Base-by-base conservation (phyloP, 53 echinoderm and acorn worm genomes). In the Astropecten irregularis region DNA sequence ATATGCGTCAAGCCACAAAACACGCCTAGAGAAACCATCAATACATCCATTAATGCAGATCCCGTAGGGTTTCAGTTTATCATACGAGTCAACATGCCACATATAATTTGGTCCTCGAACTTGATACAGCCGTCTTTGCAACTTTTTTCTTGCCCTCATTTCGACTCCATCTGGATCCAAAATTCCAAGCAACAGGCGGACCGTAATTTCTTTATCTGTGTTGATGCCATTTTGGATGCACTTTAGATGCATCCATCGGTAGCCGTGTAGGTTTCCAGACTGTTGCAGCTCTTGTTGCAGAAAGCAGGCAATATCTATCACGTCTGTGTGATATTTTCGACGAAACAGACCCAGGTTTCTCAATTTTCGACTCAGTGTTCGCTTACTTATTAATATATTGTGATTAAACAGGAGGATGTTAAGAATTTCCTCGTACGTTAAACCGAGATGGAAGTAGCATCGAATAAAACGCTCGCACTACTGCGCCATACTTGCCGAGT, bases 161-260 rank as follows among this genome's bases (percentile, higher is more conserved):
- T 82, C 34, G 20, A 88, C 71, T 44, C 83, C 83, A 23, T 67
- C 89, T 6, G 84, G 89, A 44, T 89, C 93, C 23, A 93, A 22
- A 9, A 71, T 71, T 23, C 51, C 14, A 15, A 61, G 47, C 20
- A 3, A 32, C 61, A 20, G 61, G 1, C 67, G 21, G 42, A 67
- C 67, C 9, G 67, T 36, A n/a, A n/a, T n/a, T 67, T 67, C 67
- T 21, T 40, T 67, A 40, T 40, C 42, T 0, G 27, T n/a, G n/a
- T 18, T 38, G 37, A 86, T 30, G 2, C 86, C 77, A 51, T 66
- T 77, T 51, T 76, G 66, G n/a, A n/a, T n/a, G n/a, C n/a, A n/a
- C n/a, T n/a, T n/a, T n/a, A n/a, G n/a, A n/a, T n/a, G n/a, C n/a
- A 10, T 77, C 26, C 49, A 77, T 77, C 51, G 65, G 19, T 85